Evolutionary conservation across 2,113 vertebrate genomes (phyloP), one percentile per base, ranked within the genome.

Genomic region (rat (Rattus norvegicus)): DNA sequence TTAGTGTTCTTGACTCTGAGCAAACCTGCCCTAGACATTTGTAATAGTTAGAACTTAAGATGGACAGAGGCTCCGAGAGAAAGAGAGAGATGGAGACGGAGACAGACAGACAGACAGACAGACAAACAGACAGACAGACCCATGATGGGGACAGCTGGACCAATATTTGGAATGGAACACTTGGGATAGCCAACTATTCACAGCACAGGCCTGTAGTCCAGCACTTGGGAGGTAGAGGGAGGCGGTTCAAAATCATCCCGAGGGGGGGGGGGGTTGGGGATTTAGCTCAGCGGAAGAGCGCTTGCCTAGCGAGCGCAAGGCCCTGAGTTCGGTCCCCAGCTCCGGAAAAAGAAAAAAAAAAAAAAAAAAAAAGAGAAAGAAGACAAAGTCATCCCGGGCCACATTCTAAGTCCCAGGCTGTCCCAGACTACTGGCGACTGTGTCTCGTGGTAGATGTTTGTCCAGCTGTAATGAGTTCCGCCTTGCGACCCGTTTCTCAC

Each of bases 1-100:
- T 14, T 95, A 33, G 2, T 72, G 81, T 77, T 56, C 52, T 93
- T 63, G 47, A 67, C 76, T 92, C 59, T 76, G 83, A 91, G 10
- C 4, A 52, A 59, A 59, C 47, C 59, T 70, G 5, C 9, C 9
- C 0, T 39, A 36, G 86, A 0, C 5, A 1, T n/a, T 39, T 9
- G 20, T 52, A 88, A 56, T 16, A 56, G 67, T 20, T 67, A 49
- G 6, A 28, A 16, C 36, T 90, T 65, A 67, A 75, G 30, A 39
- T 20, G 10, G 26, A 75, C 22, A 73, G 65, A 67, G 65, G 28
- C 63, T 16, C 56, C 56, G 56, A 56, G 56, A 56, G 14, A 12
- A 3, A 30, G 63, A 65, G 63, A 28, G 63, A 65, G 63, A 30
- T 26, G 30, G 63, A 30, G 63, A 65, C 26, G 12, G 63, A 63